phyloP scores from a whole-genome alignment of 2,113 vertebrate genomes.

The Paradoxurus hermaphroditus region DNA sequence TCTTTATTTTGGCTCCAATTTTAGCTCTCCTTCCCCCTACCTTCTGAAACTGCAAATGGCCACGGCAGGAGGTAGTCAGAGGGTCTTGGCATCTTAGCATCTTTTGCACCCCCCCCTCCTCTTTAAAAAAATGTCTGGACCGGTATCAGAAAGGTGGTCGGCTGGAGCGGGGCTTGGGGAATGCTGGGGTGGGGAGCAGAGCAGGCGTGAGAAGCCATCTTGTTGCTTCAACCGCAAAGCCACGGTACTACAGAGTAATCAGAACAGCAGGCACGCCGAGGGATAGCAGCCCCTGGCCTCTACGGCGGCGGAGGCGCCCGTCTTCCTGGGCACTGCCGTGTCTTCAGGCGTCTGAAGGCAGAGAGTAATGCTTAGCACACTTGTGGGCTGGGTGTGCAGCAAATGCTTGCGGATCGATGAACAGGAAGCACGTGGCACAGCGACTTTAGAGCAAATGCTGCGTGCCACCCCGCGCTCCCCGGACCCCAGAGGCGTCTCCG shows the following conservation, averaged over 20 bases:
- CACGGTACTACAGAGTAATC: fast-evolving
- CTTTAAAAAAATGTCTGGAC: not conserved
- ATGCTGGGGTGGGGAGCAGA: not conserved
- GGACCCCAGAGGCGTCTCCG: constrained; percentile 70
- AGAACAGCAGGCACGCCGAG: fast-evolving
- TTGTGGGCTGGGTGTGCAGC: not conserved
- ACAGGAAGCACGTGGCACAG: fast-evolving
- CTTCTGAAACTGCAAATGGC: not conserved
- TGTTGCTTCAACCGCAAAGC: not conserved
- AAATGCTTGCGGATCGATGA: not conserved
- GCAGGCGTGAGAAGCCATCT: not conserved
- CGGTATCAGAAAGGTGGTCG: no score
- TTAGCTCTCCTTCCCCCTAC: not conserved
- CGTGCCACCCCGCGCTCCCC: constrained; percentile 7
- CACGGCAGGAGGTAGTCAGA: not conserved
- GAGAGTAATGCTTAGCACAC: not conserved
- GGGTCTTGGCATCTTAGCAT: not conserved
- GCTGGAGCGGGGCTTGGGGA: not conserved
- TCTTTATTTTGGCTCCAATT: not conserved
- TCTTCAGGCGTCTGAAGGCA: not conserved
- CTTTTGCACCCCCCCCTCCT: fast-evolving
- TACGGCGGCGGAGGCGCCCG: not conserved
- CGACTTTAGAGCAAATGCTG: not conserved
- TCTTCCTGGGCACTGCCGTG: not conserved
- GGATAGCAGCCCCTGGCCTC: not conserved